A percentile compares a stretch with the other conserved stretches of the same genome.
These are phyloP conservation scores for Xiphorhynchus elegans DNA, from an alignment of 2,113 vertebrate genomes.

Conservation along the genomic window DNA sequence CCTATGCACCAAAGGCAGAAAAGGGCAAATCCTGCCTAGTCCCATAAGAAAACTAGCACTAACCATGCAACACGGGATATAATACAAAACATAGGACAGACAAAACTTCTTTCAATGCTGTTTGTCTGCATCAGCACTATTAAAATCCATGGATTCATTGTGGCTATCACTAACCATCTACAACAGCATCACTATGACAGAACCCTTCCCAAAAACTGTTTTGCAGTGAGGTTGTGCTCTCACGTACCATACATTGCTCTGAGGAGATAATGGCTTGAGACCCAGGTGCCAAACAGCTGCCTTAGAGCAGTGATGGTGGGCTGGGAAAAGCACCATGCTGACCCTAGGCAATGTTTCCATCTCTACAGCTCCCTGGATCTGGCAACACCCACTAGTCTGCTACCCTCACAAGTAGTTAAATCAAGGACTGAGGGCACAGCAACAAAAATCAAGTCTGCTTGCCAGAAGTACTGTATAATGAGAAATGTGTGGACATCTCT, in stretches of 20 bases:
- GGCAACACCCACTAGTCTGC: background rate
- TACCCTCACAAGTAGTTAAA: background rate
- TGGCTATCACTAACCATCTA: background rate
- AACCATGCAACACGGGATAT: background rate
- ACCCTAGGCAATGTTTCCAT: background rate
- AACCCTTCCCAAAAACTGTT: background rate
- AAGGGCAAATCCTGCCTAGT: background rate
- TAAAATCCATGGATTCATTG: background rate
- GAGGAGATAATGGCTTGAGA: rapidly evolving
- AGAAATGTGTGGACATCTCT: background rate
- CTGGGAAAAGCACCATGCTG: rapidly evolving
- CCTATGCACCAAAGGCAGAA: background rate
- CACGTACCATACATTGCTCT: background rate
- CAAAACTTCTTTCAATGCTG: background rate
- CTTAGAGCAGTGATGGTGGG: background rate
- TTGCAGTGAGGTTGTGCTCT: background rate
- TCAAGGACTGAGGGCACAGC: background rate
- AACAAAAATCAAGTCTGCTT: background rate
- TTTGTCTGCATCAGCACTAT: background rate
- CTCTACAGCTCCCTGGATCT: background rate
- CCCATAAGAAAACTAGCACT: background rate
- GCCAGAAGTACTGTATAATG: background rate
- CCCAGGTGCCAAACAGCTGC: background rate
- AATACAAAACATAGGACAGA: background rate
- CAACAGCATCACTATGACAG: background rate